Percentiles rank a stretch among this genome's conserved stretches.
Evolutionary conservation across 2,797 vertebrate genomes (phyloP).

Genomic region (Amazona finschi): DNA sequence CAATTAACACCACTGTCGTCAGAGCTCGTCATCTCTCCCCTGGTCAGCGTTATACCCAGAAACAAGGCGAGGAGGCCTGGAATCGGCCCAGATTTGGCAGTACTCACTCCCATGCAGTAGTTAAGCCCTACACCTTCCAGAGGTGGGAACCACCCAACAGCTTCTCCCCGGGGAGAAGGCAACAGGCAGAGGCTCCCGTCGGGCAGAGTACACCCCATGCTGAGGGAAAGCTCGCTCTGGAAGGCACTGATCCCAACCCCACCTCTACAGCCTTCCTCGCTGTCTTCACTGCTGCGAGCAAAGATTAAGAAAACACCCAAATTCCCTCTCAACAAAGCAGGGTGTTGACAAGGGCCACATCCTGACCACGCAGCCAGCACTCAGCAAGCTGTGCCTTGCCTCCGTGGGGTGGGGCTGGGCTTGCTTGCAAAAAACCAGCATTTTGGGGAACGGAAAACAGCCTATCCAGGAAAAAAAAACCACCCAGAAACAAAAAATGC

Average conservation of each 20-base stretch:
- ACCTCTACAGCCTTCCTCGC: not conserved
- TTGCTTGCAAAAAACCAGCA: not conserved
- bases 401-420: not conserved
- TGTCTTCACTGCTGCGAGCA: fast-evolving
- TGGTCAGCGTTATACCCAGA: not conserved
- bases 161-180: not conserved
- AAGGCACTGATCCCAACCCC: not conserved
- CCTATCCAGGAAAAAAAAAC: not conserved
- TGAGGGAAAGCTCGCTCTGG: not conserved
- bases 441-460: not conserved
- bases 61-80: not conserved
- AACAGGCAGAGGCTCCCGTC: not conserved
- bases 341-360: not conserved
- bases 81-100: not conserved
- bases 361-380: not conserved
- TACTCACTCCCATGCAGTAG: fast-evolving
- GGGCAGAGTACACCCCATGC: not conserved
- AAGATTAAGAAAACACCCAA: not conserved
- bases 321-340: not conserved
- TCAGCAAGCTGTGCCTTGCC: not conserved
- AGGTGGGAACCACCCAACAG: too few species aligned
- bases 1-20: not conserved
- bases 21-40: not conserved
- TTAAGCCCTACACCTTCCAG: not conserved
- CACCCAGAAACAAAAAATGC: not conserved